Percentiles rank a stretch among this genome's conserved stretches.
These are phyloP conservation scores for Pteruthius melanotis DNA, from an alignment of 2,113 vertebrate genomes.

Conservation along the genomic window DNA sequence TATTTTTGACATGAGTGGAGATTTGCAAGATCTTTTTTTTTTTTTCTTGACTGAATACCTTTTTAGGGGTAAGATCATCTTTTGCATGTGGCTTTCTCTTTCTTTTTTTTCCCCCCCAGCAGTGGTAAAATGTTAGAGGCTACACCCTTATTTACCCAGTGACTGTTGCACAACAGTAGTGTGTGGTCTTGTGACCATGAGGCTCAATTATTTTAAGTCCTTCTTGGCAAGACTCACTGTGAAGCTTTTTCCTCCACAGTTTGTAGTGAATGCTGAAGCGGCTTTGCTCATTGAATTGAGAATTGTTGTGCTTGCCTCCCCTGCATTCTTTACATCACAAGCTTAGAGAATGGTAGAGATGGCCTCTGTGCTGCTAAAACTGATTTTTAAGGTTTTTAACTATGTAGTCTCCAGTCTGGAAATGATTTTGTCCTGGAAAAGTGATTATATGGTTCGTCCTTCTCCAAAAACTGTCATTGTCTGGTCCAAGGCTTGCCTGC, in stretches of 20 bases:
- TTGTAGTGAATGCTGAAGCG: neutral
- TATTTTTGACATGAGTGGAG: neutral
- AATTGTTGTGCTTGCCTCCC: neutral
- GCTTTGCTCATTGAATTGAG: neutral
- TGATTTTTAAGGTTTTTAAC: neutral
- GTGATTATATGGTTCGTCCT: neutral
- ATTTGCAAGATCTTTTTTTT: neutral
- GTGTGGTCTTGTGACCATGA: conserved; percentile 21
- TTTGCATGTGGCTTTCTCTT: neutral
- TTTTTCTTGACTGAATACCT: neutral
- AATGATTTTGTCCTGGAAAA: neutral
- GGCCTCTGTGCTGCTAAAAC: neutral
- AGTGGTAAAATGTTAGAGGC: neutral
- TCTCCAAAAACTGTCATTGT: neutral
- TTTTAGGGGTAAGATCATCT: neutral
- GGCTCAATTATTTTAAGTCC: neutral
- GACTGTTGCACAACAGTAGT: conserved; percentile 1
- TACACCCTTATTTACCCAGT: conserved; percentile 12
- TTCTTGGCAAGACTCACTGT: neutral
- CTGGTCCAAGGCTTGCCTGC: neutral
- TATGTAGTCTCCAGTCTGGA: neutral
- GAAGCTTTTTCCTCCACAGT: conserved; percentile 5
- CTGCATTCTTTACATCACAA: neutral
- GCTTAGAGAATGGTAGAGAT: neutral
- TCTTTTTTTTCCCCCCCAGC: too few relatives aligned